These are phyloP conservation scores for Paraplagusia blochii DNA, from an alignment of 2,113 vertebrate species.

Conservation along the genomic window DNA sequence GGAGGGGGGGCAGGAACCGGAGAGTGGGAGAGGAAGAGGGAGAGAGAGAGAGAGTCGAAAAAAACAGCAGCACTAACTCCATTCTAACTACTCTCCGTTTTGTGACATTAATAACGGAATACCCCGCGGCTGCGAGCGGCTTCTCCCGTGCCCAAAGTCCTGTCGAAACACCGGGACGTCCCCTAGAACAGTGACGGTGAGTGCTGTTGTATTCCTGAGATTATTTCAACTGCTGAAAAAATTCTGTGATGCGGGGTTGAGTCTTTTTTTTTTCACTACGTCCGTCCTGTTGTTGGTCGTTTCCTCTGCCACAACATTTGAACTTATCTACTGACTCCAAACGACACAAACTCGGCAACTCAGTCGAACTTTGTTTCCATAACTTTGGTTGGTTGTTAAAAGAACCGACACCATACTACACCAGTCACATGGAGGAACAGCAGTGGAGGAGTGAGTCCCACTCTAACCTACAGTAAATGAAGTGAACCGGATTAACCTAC, in stretches of 20 bases:
- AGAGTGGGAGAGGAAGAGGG: constrained; percentile 8
- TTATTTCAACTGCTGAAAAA: constrained; percentile 31
- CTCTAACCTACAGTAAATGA: constrained; percentile 1
- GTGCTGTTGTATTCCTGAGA: constrained; percentile 38
- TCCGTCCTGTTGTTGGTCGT: constrained; percentile 16
- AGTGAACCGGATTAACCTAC: constrained; percentile 38
- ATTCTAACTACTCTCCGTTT: constrained; percentile 23
- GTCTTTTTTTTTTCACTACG: constrained; percentile 12
- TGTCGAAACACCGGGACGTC: constrained; percentile 17
- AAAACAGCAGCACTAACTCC: constrained; percentile 26
- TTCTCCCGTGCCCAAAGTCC: constrained; percentile 32
- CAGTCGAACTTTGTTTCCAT: constrained; percentile 3
- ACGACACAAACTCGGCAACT: not conserved
- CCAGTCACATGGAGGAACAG: constrained; percentile 49
- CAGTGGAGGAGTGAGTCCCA: constrained; percentile 14
- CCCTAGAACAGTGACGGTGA: constrained; percentile 43
- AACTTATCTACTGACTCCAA: not conserved
- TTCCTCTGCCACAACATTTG: constrained; percentile 12
- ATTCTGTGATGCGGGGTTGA: constrained; percentile 32
- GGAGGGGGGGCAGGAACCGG: not conserved
- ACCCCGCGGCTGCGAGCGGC: constrained; percentile 3
- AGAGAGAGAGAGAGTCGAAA: constrained; percentile 17
- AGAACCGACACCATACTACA: constrained; percentile 22
- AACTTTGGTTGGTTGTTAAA: constrained; percentile 28
- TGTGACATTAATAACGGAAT: constrained; percentile 40